These are phyloP conservation scores for Ailurus styani DNA, from an alignment of 2,113 vertebrate species.

Conservation along the genomic window DNA sequence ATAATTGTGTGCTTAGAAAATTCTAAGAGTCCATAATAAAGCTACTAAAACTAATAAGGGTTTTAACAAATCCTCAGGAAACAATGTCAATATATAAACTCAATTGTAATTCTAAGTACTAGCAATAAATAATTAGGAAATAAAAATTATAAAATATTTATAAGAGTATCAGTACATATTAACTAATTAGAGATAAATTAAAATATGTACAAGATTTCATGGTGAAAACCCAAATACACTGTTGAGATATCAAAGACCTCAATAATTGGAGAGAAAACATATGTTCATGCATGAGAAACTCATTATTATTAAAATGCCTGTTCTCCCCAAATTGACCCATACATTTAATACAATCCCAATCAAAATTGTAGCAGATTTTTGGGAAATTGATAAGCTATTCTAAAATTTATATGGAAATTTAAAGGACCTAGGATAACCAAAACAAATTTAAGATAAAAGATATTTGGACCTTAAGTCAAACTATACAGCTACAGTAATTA, in stretches of 20 bases:
- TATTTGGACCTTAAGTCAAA: background rate
- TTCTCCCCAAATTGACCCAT: background rate
- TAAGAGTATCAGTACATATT: background rate
- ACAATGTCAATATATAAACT: background rate
- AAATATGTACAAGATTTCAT: background rate
- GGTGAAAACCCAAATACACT: background rate
- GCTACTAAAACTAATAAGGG: background rate
- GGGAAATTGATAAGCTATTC: background rate
- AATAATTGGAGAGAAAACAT: background rate
- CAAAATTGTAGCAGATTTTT: background rate
- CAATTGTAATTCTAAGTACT: background rate
- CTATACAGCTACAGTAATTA: background rate
- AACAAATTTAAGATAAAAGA: background rate
- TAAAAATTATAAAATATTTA: background rate
- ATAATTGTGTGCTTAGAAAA: background rate
- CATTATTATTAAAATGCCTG: background rate
- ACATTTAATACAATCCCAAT: background rate
- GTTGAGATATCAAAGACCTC: background rate
- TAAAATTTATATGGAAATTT: conserved; percentile 2
- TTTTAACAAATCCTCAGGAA: background rate
- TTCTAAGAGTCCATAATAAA: background rate
- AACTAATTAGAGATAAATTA: background rate
- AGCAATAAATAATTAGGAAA: background rate
- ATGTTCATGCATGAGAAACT: background rate
- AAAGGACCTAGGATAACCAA: background rate